Percentiles rank a stretch among this genome's conserved stretches.
Conservation (phyloP, 2,113 vertebrate species). For the Meles meles region DNA sequence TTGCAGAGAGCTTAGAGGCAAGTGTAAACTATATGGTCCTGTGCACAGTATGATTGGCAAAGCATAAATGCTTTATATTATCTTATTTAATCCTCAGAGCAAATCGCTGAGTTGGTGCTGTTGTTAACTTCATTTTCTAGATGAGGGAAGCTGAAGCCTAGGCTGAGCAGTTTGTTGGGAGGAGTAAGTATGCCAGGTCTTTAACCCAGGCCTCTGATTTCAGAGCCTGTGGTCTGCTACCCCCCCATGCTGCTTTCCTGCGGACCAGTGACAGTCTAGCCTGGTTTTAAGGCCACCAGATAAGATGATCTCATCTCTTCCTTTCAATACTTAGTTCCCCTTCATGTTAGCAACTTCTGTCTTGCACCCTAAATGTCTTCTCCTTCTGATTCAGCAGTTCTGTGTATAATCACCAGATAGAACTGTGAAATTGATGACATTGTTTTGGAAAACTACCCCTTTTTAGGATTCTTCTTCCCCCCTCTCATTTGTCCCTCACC, state of each 20-base stretch:
- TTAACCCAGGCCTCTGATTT: background rate
- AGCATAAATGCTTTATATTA: background rate
- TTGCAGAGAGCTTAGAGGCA: background rate
- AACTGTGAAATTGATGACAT: background rate
- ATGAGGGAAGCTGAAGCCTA: background rate
- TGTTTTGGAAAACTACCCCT: background rate
- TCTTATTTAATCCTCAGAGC: background rate
- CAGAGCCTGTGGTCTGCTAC: background rate
- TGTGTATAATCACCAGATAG: background rate
- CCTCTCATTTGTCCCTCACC: background rate
- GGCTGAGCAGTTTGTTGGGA: background rate
- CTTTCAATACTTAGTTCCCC: background rate
- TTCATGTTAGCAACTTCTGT: background rate
- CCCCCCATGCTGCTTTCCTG: background rate
- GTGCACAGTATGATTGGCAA: background rate
- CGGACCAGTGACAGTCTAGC: background rate
- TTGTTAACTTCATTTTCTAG: background rate
- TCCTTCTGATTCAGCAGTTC: background rate
- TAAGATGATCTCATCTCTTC: background rate
- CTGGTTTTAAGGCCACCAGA: constrained; percentile 9
- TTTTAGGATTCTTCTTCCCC: background rate
- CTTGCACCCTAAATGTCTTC: background rate
- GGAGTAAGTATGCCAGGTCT: background rate
- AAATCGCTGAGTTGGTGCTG: background rate
- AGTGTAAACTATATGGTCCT: background rate